phyloP scores from a whole-genome alignment of 2,888 invertebrate genomes.

The Acronicta alni region DNA sequence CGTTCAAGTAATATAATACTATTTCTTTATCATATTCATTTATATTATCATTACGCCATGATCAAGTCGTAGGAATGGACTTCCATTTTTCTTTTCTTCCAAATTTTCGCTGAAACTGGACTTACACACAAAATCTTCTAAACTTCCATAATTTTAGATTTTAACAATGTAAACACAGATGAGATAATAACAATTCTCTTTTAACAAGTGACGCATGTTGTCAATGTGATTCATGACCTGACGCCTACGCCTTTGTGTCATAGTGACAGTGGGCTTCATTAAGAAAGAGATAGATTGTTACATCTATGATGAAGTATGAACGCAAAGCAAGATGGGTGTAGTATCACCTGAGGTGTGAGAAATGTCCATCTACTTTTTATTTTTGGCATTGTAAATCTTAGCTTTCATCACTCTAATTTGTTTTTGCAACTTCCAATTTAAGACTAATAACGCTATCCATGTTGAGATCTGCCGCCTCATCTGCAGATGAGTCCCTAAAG shows the following conservation, averaged over 20 bases:
- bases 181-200: conserved; percentile 30
- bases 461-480: conserved; percentile 14
- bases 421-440: conserved; percentile 6
- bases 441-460: conserved; percentile 14
- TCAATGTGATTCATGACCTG: conserved; percentile 50
- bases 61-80: conserved; percentile 18
- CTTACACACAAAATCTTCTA: background rate
- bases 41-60: no score
- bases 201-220: conserved; percentile 44
- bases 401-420: conserved; percentile 7
- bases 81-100: conserved; percentile 2
- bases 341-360: conserved; percentile 4
- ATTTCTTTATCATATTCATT: no score
- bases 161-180: conserved; percentile 28
- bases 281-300: conserved; percentile 18
- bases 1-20: no score
- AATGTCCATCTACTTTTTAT: conserved; percentile 7
- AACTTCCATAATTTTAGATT: conserved; percentile 7
- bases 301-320: conserved; percentile 18
- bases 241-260: conserved; percentile 51
- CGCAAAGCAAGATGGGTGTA: conserved; percentile 10
- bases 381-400: conserved; percentile 4
- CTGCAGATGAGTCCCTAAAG: conserved; percentile 3
- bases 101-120: conserved; percentile 5
- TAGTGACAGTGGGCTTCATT: conserved; percentile 31